These are phyloP conservation scores for Orchesella cincta DNA, from an alignment of 1,140 invertebrate species.

Conservation along the genomic window DNA sequence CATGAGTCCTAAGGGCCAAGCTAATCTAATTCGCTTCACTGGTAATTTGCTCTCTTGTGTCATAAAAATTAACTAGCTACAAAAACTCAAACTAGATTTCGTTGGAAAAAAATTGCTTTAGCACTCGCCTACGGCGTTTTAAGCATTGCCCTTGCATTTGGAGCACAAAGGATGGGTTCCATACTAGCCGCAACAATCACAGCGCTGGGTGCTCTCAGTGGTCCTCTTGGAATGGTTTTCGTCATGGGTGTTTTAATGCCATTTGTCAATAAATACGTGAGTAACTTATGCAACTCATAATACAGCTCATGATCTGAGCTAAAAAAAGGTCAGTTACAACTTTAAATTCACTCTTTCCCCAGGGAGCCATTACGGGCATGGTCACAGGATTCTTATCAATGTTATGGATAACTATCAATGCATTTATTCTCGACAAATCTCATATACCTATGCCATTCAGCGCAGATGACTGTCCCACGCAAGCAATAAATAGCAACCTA, in stretches of 20 bases:
- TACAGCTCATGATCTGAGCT: too few species aligned
- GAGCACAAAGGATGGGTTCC: conserved; percentile 49
- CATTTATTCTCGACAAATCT: conserved; percentile 41
- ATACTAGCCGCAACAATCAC: conserved; percentile 56
- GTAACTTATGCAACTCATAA: conserved; percentile 29
- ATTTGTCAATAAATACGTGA: conserved; percentile 54
- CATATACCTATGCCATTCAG: conserved; percentile 46
- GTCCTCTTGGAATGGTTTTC: conserved; percentile 55
- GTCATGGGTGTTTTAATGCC: conserved; percentile 58
- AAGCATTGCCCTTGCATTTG: conserved; percentile 48
- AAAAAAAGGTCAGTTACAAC: conserved; percentile 5
- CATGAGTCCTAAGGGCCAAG: conserved; percentile 37
- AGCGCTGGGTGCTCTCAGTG: conserved; percentile 58
- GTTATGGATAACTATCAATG: conserved; percentile 50
- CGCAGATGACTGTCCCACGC: conserved; percentile 33
- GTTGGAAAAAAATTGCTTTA: conserved; percentile 27
- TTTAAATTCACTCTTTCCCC: neutral
- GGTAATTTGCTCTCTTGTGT: conserved; percentile 31
- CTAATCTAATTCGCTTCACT: conserved; percentile 42
- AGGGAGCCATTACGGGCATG: conserved; percentile 52
- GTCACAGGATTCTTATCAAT: conserved; percentile 48
- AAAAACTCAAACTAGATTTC: neutral
- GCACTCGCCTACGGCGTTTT: conserved; percentile 48
- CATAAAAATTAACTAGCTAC: neutral
- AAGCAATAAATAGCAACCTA: neutral